Conservation (phyloP, 2,113 vertebrate genomes). For the Struthio camelus region DNA sequence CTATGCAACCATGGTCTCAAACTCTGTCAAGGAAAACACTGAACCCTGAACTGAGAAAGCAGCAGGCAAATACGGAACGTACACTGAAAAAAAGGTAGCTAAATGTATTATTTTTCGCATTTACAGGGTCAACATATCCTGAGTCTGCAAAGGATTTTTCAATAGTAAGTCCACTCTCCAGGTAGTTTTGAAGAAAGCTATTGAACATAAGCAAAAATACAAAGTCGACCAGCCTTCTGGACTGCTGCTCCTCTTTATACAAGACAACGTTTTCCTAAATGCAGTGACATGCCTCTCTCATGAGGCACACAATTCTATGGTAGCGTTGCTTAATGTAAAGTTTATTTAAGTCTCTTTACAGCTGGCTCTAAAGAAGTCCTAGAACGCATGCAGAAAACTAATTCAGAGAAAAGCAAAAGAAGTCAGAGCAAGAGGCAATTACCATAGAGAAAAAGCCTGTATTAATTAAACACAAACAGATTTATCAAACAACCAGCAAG, state of each 20-base stretch:
- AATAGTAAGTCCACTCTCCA: neutral
- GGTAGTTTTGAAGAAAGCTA: neutral
- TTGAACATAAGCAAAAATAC: neutral
- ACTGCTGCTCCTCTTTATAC: neutral
- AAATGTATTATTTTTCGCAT: neutral
- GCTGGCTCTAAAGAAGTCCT: neutral
- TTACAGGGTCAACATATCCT: neutral
- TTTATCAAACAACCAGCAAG: neutral
- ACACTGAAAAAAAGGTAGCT: neutral
- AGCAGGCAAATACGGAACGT: neutral
- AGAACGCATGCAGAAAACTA: neutral
- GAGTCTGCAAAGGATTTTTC: neutral
- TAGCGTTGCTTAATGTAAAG: neutral
- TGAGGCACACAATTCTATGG: neutral
- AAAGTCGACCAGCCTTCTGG: neutral
- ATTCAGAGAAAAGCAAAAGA: neutral
- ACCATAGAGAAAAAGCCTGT: neutral
- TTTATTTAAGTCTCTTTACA: too few species aligned
- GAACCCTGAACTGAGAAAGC: neutral
- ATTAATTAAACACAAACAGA: neutral
- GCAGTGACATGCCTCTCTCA: neutral
- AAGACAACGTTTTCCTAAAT: neutral
- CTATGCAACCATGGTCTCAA: neutral
- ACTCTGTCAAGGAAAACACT: neutral
- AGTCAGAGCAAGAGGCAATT: neutral